Conservation (phyloP, 2,113 vertebrate genomes). For the Garra rufa region DNA sequence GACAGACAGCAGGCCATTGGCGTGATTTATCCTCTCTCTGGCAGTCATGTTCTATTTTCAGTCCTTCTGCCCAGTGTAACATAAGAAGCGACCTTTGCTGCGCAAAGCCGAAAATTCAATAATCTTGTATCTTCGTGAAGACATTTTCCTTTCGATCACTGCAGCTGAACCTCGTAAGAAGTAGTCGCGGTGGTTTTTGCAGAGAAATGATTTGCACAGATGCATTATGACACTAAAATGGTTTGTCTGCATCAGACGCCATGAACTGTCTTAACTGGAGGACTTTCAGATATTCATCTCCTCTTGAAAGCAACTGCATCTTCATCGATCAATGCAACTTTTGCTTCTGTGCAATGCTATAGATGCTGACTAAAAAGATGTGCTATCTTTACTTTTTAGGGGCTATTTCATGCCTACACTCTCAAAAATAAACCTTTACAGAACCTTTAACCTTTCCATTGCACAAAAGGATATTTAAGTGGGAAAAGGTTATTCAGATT, state of each 20-base stretch:
- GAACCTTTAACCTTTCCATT: no score
- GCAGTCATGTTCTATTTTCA: constrained; percentile 51
- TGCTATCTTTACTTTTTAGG: no score
- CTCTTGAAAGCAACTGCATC: constrained; percentile 19
- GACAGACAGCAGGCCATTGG: constrained; percentile 19
- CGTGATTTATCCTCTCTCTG: background rate
- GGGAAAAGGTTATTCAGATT: background rate
- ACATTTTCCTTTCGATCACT: constrained; percentile 6
- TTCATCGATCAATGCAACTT: background rate
- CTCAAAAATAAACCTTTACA: background rate
- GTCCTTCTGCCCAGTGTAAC: constrained; percentile 50
- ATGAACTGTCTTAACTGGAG: background rate
- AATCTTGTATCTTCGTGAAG: constrained; percentile 53
- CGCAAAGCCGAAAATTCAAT: constrained; percentile 51
- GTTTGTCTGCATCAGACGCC: background rate
- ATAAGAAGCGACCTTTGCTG: constrained; percentile 49
- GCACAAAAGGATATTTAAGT: background rate
- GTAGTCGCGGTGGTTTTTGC: background rate
- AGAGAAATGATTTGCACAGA: background rate
- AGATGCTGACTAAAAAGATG: constrained; percentile 3
- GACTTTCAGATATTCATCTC: constrained; percentile 4
- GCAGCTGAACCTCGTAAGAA: background rate
- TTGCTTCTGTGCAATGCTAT: constrained; percentile 13
- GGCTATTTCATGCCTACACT: background rate
- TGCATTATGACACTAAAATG: background rate